These are phyloP conservation scores for Emydocephalus ijimae DNA, from an alignment of 2,113 vertebrate genomes.

Conservation along the genomic window DNA sequence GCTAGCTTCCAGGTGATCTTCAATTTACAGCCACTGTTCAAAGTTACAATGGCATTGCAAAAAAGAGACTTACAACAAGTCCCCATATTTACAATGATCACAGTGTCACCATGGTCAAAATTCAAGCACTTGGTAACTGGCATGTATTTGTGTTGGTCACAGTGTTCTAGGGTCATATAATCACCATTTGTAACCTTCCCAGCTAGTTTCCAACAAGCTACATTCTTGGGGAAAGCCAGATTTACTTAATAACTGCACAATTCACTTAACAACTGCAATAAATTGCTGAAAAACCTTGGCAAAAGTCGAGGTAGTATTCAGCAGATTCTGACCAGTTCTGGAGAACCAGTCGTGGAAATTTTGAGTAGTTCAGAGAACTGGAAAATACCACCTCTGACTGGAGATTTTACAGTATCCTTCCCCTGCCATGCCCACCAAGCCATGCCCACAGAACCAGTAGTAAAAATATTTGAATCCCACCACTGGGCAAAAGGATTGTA, in stretches of 20 bases:
- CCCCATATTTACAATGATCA: background rate
- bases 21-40: background rate
- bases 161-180: background rate
- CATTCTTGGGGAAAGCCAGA: background rate
- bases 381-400: too few relatives aligned
- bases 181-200: background rate
- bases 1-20: background rate
- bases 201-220: background rate
- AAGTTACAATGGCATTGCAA: background rate
- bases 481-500: background rate
- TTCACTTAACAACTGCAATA: background rate
- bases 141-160: background rate
- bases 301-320: background rate
- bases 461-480: too few relatives aligned
- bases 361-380: too few relatives aligned
- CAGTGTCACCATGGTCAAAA: background rate
- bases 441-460: too few relatives aligned
- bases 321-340: too few relatives aligned
- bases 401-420: too few relatives aligned
- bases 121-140: background rate
- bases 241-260: background rate
- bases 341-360: too few relatives aligned
- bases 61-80: background rate
- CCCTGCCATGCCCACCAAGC: too few relatives aligned
- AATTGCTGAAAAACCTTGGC: background rate